Percentiles rank a stretch among this genome's conserved stretches.
Conservation (phyloP, 2,113 vertebrate species). For the Siniperca knerii region DNA sequence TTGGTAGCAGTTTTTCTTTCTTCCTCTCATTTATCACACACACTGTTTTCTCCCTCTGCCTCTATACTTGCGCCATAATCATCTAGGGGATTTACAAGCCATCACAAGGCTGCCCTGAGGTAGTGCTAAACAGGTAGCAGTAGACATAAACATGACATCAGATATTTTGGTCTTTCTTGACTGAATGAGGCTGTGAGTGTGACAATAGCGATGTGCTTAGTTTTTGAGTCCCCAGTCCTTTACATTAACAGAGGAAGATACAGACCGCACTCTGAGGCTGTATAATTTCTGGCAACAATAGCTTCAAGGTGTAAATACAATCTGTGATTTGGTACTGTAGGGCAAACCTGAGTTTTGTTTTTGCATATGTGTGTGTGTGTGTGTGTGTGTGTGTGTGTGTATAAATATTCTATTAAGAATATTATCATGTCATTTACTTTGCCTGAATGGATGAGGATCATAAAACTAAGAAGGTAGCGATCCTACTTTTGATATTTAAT, state of each 20-base stretch:
- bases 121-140: background rate
- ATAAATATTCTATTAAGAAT: background rate
- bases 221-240: slow-evolving; percentile 27
- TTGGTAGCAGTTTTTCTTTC: slow-evolving; percentile 29
- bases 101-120: slow-evolving; percentile 27
- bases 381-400: background rate
- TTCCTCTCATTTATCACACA: slow-evolving; percentile 31
- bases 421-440: background rate
- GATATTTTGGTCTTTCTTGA: slow-evolving; percentile 38
- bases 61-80: slow-evolving; percentile 18
- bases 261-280: background rate
- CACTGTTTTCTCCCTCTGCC: background rate
- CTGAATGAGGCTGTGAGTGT: slow-evolving; percentile 17
- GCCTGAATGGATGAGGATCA: background rate
- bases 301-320: background rate
- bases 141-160: slow-evolving; percentile 42
- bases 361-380: background rate
- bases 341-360: background rate
- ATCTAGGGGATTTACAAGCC: slow-evolving; percentile 50
- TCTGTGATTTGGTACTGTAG: background rate
- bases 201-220: slow-evolving; percentile 22
- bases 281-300: slow-evolving; percentile 2
- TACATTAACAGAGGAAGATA: background rate
- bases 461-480: background rate
- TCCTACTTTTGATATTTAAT: slow-evolving; percentile 4